phyloP scores from a whole-genome alignment of 2,797 vertebrate genomes.

The Clarias platycephalus region DNA sequence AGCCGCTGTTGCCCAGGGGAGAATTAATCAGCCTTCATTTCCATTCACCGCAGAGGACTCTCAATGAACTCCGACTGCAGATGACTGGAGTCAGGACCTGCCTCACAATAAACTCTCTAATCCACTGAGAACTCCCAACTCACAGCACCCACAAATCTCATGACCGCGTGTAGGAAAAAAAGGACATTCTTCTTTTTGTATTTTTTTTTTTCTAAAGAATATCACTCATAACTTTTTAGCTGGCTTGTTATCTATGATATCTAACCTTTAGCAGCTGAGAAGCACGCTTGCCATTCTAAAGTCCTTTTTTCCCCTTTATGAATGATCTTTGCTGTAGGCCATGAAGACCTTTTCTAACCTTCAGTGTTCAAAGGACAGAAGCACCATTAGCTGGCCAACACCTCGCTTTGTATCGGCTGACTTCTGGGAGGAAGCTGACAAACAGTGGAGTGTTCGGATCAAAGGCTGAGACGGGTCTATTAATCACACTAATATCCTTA shows the following conservation, averaged over 20 bases:
- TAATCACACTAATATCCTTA: slow-evolving; percentile 60
- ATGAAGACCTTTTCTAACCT: slow-evolving; percentile 68
- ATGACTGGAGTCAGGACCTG: slow-evolving; percentile 54
- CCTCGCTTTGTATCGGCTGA: slow-evolving; percentile 54
- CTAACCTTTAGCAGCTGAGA: slow-evolving; percentile 71
- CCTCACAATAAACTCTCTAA: slow-evolving; percentile 62
- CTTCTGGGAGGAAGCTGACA: slow-evolving; percentile 44
- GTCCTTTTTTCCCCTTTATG: slow-evolving; percentile 52
- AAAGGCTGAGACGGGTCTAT: slow-evolving; percentile 53
- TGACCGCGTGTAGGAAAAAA: slow-evolving; percentile 22
- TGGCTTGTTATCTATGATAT: slow-evolving; percentile 63
- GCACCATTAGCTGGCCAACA: slow-evolving; percentile 53
- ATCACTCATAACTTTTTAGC: slow-evolving; percentile 53
- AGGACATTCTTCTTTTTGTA: slow-evolving; percentile 28
- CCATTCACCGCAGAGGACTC: slow-evolving; percentile 62
- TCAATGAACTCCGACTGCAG: slow-evolving; percentile 63
- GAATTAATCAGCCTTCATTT: slow-evolving; percentile 72
- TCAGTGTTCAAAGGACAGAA: slow-evolving; percentile 61
- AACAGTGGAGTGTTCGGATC: slow-evolving; percentile 45
- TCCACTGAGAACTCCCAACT: slow-evolving; percentile 57
- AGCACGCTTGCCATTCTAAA: slow-evolving; percentile 53
- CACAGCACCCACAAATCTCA: slow-evolving; percentile 32
- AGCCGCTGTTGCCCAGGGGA: slow-evolving; percentile 56
- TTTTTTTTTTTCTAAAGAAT: slow-evolving; percentile 29
- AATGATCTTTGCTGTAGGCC: slow-evolving; percentile 61